phyloP scores from a whole-genome alignment of 2,888 invertebrate species.

The Quadroppia sp. region DNA sequence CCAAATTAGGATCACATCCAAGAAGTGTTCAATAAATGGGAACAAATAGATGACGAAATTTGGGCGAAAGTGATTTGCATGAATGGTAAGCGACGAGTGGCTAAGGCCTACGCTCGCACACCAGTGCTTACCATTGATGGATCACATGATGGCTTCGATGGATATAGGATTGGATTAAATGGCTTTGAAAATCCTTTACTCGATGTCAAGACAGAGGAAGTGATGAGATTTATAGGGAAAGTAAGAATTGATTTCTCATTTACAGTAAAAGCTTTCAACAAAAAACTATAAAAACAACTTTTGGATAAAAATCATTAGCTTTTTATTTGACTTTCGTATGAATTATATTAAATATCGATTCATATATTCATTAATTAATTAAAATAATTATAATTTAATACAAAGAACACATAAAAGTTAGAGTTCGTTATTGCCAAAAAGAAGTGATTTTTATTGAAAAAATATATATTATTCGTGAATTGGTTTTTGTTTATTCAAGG shows the following conservation, averaged over 20 bases:
- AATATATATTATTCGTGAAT: too few relatives aligned
- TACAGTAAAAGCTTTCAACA: background rate
- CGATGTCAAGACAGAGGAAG: constrained; percentile 87
- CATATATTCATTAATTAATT: too few relatives aligned
- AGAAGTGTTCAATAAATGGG: constrained; percentile 94
- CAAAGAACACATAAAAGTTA: too few relatives aligned
- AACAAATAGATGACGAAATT: constrained; percentile 93
- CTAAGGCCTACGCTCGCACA: constrained; percentile 93
- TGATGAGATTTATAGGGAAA: constrained; percentile 87
- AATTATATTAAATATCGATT: too few relatives aligned
- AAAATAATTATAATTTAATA: too few relatives aligned
- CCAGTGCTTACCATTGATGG: constrained; percentile 94
- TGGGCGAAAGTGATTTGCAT: constrained; percentile 99
- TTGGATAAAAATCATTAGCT: too few relatives aligned
- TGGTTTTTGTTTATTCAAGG: too few relatives aligned
- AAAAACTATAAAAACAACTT: too few relatives aligned
- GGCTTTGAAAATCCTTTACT: constrained; percentile 94
- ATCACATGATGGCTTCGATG: constrained; percentile 91
- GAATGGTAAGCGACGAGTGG: constrained; percentile 89
- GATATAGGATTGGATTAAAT: constrained; percentile 93
- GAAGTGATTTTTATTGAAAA: too few relatives aligned
- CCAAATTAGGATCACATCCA: constrained; percentile 83
- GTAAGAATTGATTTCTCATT: constrained; percentile 55
- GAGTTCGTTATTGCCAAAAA: too few relatives aligned
- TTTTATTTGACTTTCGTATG: too few relatives aligned